Conservation (phyloP, 1,140 invertebrate genomes). For the Globodera rostochiensis region DNA sequence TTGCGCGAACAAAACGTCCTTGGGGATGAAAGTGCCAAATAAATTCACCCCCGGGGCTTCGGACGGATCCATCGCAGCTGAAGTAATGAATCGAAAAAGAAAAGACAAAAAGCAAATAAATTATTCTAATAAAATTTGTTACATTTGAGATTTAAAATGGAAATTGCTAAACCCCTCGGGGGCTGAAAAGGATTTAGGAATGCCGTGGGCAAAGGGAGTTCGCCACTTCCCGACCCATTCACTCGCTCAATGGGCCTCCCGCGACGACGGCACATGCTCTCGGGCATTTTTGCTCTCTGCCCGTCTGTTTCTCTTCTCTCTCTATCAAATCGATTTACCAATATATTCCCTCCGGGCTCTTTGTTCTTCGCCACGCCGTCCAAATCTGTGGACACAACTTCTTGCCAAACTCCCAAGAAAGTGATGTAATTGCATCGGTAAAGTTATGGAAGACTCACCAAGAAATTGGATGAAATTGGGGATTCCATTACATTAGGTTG, state of each 20-base stretch:
- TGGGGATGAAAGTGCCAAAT: conserved; percentile 50
- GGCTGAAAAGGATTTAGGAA: neutral
- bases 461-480: no score
- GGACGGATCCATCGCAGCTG: neutral
- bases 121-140: neutral
- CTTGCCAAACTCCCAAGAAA: no score
- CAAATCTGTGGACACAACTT: no score
- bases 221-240: neutral
- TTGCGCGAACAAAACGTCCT: conserved; percentile 85
- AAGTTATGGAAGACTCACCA: no score
- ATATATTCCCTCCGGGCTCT: neutral
- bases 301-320: neutral
- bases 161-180: neutral
- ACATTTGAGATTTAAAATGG: neutral
- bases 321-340: neutral
- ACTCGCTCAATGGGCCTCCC: neutral
- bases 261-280: neutral
- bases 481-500: no score
- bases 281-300: neutral
- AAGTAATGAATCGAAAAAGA: neutral
- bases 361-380: no score
- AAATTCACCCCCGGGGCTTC: conserved; percentile 45
- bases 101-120: neutral
- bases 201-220: neutral
- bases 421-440: no score